Evolutionary conservation across 2,113 vertebrate species (phyloP), one percentile per base, ranked within the genome.

Genomic region (Callipepla squamata): DNA sequence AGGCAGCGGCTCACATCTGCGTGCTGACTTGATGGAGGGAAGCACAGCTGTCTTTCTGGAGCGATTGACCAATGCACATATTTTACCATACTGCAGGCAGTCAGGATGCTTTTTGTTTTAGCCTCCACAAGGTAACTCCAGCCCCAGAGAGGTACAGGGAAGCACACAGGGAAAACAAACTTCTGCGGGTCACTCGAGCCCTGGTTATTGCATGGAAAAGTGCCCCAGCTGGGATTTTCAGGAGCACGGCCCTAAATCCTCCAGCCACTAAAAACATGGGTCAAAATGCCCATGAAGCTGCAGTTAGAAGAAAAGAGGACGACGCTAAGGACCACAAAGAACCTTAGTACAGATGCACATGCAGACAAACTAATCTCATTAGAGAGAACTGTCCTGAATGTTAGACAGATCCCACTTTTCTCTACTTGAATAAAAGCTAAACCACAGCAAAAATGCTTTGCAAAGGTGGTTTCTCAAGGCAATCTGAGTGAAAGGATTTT

Each of bases 401-500:
- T 66, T 44, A 65, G 59, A 66, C 5, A 90, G 20, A 58, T 58
- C 61, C 30, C 63, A 14, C 73, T 80, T 34, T 89, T 87, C 70
- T 88, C 13, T 12, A 76, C 34, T 23, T 68, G 20, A 78, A 75
- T 51, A 78, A 67, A 72, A 57, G 77, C 48, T 40, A 90, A 90
- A 44, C 8, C 48, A 32, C 50, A 38, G 73, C 44, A 94, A 36
- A 90, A 92, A 23, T 57, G 61, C 38, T 57, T 76, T 20, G 47
- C 47, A 50, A 88, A 62, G 42, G 80, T 40, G 44, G 36, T n/a
- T 86, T 91, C 83, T 84, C 3, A 5, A 86, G 63, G 62, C 42
- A 86, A 94, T 81, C 83, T 66, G 80, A 90, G 48, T 70, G 50
- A 89, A 90, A 74, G 4, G 32, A 48, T 61, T 95, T 89, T 95